Conservation (phyloP, 2,797 vertebrate species). For the Sternotherus odoratus region DNA sequence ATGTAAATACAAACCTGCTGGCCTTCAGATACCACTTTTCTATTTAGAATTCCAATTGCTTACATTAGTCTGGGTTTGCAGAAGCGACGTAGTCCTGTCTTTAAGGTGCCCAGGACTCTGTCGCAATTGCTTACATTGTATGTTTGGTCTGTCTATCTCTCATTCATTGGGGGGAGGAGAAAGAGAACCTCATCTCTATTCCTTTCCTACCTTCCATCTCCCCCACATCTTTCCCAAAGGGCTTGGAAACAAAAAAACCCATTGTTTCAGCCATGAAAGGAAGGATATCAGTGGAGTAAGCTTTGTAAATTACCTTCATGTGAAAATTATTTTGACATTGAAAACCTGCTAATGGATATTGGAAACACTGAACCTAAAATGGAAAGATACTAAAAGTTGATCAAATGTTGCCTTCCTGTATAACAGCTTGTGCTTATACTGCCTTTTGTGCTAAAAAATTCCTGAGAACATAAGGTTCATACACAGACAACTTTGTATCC, state of each 20-base stretch:
- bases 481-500: neutral
- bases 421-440: neutral
- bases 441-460: neutral
- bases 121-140: too few species aligned
- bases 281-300: neutral
- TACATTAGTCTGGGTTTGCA: too few species aligned
- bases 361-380: neutral
- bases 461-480: neutral
- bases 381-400: neutral
- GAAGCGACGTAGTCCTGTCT: too few species aligned
- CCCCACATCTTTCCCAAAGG: too few species aligned
- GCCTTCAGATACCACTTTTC: neutral
- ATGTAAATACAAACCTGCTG: neutral
- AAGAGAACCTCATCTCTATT: neutral
- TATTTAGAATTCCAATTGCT: neutral
- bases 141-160: too few species aligned
- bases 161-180: neutral
- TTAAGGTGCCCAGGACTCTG: too few species aligned
- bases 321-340: neutral
- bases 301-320: neutral
- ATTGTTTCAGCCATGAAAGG: neutral
- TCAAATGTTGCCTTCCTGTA: neutral
- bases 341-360: neutral
- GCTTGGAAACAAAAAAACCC: neutral
- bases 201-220: neutral